phyloP scores from a whole-genome alignment of 2,113 vertebrate genomes.

The Scartelaos histophorus region DNA sequence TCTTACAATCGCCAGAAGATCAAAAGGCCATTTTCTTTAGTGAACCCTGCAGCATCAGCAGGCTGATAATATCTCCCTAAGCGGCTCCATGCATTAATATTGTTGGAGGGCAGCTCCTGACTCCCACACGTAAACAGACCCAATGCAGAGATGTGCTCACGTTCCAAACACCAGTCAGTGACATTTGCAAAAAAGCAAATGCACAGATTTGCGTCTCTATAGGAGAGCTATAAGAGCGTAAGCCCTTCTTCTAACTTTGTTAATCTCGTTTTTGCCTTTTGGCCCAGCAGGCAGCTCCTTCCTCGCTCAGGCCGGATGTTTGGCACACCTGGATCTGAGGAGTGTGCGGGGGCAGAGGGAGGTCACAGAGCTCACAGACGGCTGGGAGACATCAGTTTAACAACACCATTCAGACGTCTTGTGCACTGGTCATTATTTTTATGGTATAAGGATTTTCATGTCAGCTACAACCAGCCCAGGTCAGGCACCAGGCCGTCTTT shows the following conservation, averaged over 20 bases:
- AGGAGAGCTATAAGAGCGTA: constrained; percentile 27
- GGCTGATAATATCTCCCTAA: constrained; percentile 37
- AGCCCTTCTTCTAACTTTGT: constrained; percentile 54
- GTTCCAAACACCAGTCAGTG: constrained; percentile 58
- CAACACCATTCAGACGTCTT: constrained; percentile 46
- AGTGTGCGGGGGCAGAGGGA: constrained; percentile 43
- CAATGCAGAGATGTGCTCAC: constrained; percentile 46
- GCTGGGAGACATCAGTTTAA: constrained; percentile 49
- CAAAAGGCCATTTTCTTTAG: constrained; percentile 2
- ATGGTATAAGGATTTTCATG: constrained; percentile 40
- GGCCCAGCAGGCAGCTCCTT: constrained; percentile 50
- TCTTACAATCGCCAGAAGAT: constrained; percentile 6
- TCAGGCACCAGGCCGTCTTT: constrained; percentile 13
- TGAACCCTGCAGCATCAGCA: constrained; percentile 13
- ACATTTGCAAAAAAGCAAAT: constrained; percentile 61
- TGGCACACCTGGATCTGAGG: constrained; percentile 57
- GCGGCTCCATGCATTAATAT: constrained; percentile 49
- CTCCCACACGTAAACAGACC: constrained; percentile 40
- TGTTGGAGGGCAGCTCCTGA: constrained; percentile 15
- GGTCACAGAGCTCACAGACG: constrained; percentile 43
- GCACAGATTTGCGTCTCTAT: constrained; percentile 48
- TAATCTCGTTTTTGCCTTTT: constrained; percentile 53
- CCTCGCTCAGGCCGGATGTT: constrained; percentile 44
- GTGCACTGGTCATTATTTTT: constrained; percentile 41
- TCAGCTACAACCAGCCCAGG: constrained; percentile 33